phyloP scores from a whole-genome alignment of 2,888 invertebrate species.

The Gari tellinella region DNA sequence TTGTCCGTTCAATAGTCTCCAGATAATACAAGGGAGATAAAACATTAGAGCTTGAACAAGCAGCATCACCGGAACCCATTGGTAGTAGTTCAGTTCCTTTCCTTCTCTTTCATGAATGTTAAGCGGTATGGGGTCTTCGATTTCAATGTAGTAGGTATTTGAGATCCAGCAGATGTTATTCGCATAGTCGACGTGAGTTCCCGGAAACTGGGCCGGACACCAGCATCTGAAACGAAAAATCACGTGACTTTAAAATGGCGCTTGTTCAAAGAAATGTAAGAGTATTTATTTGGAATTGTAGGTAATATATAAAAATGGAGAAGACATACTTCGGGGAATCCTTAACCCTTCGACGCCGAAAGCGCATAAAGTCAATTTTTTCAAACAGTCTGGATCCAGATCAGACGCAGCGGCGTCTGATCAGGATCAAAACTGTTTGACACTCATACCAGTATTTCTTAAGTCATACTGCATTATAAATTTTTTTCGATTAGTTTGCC shows the following conservation, averaged over 20 bases:
- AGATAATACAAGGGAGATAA: slow-evolving; percentile 85
- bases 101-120: slow-evolving; percentile 69
- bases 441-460: too few species aligned
- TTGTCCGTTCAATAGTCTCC: slow-evolving; percentile 85
- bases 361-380: too few species aligned
- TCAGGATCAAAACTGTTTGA: too few species aligned
- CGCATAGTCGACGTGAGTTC: slow-evolving; percentile 86
- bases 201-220: slow-evolving; percentile 85
- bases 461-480: too few species aligned
- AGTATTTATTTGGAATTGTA: too few species aligned
- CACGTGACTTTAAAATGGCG: background rate
- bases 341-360: too few species aligned
- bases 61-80: slow-evolving; percentile 84
- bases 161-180: slow-evolving; percentile 86
- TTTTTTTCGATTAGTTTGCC: too few species aligned
- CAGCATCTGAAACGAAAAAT: slow-evolving; percentile 76
- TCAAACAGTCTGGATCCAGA: too few species aligned
- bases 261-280: too few species aligned
- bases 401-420: too few species aligned
- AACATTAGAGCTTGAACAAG: slow-evolving; percentile 85
- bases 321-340: too few species aligned
- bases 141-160: slow-evolving; percentile 85
- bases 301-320: too few species aligned
- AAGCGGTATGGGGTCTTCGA: slow-evolving; percentile 66
- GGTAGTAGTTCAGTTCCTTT: slow-evolving; percentile 82